These are phyloP conservation scores for Turritopsis dohrnii DNA, from an alignment of 30 jellyfish, hydroid and myxozoan genomes.

Conservation along the genomic window DNA sequence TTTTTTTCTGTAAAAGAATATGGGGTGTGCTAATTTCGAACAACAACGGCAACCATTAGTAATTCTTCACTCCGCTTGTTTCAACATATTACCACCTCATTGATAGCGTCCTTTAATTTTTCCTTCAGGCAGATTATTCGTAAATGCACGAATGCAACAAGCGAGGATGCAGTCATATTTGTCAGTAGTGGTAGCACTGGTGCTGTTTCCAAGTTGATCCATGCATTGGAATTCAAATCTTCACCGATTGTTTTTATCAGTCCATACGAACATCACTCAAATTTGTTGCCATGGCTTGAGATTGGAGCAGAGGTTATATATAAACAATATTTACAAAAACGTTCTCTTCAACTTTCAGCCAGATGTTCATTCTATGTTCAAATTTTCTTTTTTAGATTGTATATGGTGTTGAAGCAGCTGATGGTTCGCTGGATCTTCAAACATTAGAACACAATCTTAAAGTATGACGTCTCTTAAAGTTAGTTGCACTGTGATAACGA, in stretches of 20 bases:
- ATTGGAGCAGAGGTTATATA: slow-evolving; percentile 67
- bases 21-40: too few relatives aligned
- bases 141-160: slow-evolving; percentile 68
- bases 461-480: slow-evolving; percentile 5
- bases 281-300: slow-evolving; percentile 78
- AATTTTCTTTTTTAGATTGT: slow-evolving; percentile 45
- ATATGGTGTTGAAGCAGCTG: slow-evolving; percentile 45
- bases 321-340: not conserved
- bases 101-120: too few relatives aligned
- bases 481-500: too few relatives aligned
- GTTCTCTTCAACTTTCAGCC: too few relatives aligned
- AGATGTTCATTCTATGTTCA: too few relatives aligned
- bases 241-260: slow-evolving; percentile 87
- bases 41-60: too few relatives aligned
- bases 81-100: not conserved
- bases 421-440: slow-evolving; percentile 46
- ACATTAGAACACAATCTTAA: slow-evolving; percentile 50
- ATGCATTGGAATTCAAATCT: slow-evolving; percentile 47
- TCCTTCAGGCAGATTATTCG: slow-evolving; percentile 60
- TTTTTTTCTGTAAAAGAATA: too few relatives aligned
- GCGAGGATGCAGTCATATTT: slow-evolving; percentile 67
- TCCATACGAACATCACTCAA: slow-evolving; percentile 88
- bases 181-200: slow-evolving; percentile 86
- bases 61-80: not conserved
- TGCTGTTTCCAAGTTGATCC: slow-evolving; percentile 69